A percentile compares a stretch with the other conserved stretches of the same genome.
Evolutionary conservation across 2,113 vertebrate genomes (phyloP).

Genomic region (Rattus norvegicus): GRCr8 NC_086021.1:36658501-36659000

Average conservation of each 20-base stretch:
- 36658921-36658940: not conserved
- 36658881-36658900: not conserved
- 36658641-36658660: constrained; percentile 35
- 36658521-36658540: no score
- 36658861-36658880: not conserved
- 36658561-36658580: not conserved
- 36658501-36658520: not conserved
- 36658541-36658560: not conserved
- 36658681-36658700: constrained; percentile 95
- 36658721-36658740: constrained; percentile 82
- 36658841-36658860: not conserved
- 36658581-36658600: not conserved
- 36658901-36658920: not conserved
- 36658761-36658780: not conserved
- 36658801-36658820: not conserved
- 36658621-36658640: not conserved
- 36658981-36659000: not conserved
- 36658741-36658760: not conserved
- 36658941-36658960: not conserved
- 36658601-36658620: not conserved
- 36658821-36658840: not conserved
- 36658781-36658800: not conserved
- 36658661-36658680: constrained; percentile 96
- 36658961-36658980: not conserved
- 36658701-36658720: constrained; percentile 96